Evolutionary conservation across 2,888 invertebrate species (phyloP).

Genomic region (Andrena praecox): DNA sequence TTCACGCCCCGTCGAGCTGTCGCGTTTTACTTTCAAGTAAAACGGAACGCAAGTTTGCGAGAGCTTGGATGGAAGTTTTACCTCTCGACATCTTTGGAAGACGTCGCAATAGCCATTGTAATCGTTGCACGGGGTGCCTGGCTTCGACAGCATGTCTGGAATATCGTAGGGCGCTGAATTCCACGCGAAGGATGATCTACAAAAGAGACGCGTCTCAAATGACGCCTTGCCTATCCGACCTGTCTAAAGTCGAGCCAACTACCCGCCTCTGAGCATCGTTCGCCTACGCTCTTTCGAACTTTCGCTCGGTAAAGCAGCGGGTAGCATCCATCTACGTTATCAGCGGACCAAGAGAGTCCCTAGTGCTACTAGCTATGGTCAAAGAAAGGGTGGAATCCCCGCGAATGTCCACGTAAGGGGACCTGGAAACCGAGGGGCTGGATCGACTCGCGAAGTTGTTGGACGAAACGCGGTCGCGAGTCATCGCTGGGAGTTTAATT

Average conservation of each 20-base stretch:
- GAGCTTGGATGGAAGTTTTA: conserved; percentile 78
- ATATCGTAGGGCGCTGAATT: conserved; percentile 94
- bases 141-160: conserved; percentile 95
- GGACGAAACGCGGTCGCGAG: background rate
- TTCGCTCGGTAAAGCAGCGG: too few species aligned
- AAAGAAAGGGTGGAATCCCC: background rate
- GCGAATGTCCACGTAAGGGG: background rate
- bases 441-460: background rate
- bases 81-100: conserved; percentile 92
- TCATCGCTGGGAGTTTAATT: conserved; percentile 6
- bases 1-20: background rate
- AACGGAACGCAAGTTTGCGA: background rate
- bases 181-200: conserved; percentile 93
- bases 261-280: background rate
- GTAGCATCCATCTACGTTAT: too few species aligned
- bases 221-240: conserved; percentile 12
- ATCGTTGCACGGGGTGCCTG: conserved; percentile 96
- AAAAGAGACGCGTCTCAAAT: conserved; percentile 23
- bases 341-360: too few species aligned
- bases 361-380: too few species aligned
- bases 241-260: conserved; percentile 4
- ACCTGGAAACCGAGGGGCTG: background rate
- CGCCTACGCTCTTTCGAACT: background rate
- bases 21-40: too few species aligned
- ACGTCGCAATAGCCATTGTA: conserved; percentile 93